Percentiles rank a stretch among this genome's conserved stretches.
Evolutionary conservation across 2,113 vertebrate genomes (phyloP).

Genomic region (Acanthisitta chloris): DNA sequence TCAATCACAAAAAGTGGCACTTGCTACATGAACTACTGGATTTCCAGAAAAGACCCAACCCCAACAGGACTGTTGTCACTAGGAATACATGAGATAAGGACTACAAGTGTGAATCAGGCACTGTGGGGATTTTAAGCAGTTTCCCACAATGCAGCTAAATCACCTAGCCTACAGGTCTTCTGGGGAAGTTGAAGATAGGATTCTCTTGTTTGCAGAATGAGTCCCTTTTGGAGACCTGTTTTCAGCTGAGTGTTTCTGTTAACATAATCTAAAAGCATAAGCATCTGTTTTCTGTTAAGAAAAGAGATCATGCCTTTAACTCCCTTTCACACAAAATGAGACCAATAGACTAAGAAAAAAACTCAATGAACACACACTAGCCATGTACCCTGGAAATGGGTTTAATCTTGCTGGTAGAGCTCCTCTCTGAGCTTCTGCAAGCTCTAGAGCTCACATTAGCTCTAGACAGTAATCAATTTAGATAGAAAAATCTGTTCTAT

Average conservation of each 20-base stretch:
- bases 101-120: neutral
- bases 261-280: neutral
- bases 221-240: neutral
- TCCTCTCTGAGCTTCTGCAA: neutral
- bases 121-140: neutral
- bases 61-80: neutral
- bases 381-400: neutral
- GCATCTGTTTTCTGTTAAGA: neutral
- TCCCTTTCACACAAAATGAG: neutral
- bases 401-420: neutral
- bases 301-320: neutral
- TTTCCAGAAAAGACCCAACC: neutral
- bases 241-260: neutral
- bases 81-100: neutral
- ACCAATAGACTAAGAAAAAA: neutral
- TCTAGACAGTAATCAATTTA: neutral
- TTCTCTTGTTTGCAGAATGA: neutral
- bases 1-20: neutral
- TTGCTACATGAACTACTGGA: neutral
- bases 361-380: rapidly evolving
- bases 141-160: neutral
- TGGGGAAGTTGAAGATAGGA: neutral
- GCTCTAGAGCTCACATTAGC: neutral
- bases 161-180: neutral
- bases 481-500: neutral